Conservation (phyloP, 2,888 invertebrate species). For the Notodonta dromedarius region DNA sequence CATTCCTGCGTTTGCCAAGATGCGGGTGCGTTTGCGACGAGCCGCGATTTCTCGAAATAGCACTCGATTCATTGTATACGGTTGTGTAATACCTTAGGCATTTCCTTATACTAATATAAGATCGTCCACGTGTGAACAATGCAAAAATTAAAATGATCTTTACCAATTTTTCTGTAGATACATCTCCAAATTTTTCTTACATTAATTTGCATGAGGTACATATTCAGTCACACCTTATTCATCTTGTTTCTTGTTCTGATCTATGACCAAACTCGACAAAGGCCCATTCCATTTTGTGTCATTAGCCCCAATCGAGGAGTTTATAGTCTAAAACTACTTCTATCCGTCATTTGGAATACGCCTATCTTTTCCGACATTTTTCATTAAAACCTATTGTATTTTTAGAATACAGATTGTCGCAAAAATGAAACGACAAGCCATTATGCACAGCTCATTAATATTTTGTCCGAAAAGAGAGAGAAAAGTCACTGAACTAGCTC, state of each 20-base stretch:
- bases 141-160: too few species aligned
- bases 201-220: too few species aligned
- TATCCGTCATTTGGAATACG: not conserved
- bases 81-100: slow-evolving; percentile 24
- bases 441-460: slow-evolving; percentile 21
- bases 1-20: slow-evolving; percentile 49
- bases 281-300: too few species aligned
- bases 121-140: not conserved
- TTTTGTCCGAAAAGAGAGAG: slow-evolving; percentile 17
- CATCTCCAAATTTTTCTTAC: too few species aligned
- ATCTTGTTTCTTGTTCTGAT: too few species aligned
- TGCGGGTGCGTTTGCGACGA: slow-evolving; percentile 32
- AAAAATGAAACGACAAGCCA: not conserved
- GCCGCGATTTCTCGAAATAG: slow-evolving; percentile 25
- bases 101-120: slow-evolving; percentile 23
- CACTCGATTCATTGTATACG: slow-evolving; percentile 33
- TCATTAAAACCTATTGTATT: slow-evolving; percentile 1
- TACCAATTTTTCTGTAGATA: not conserved
- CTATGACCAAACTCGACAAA: too few species aligned
- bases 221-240: too few species aligned
- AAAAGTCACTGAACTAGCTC: slow-evolving; percentile 31
- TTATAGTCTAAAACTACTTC: too few species aligned
- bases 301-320: too few species aligned
- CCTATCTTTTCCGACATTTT: not conserved
- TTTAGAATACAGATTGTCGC: not conserved